phyloP scores from a whole-genome alignment of 2,888 invertebrate species.

The Cistogaster globosa region DNA sequence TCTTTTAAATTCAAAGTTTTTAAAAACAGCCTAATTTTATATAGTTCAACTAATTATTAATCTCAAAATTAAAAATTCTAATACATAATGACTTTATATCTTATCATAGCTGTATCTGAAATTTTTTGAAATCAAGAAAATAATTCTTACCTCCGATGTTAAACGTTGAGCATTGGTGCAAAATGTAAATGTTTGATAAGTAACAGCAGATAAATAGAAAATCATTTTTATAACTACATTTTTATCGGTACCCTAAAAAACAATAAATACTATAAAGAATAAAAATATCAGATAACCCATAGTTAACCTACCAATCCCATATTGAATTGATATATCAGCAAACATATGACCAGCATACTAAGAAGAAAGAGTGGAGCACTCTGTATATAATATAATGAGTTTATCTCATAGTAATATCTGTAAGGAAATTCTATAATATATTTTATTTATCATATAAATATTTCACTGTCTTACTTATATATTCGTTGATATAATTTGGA shows the following conservation, averaged over 20 bases:
- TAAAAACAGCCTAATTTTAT: too few species aligned
- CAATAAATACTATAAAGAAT: neutral
- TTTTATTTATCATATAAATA: neutral
- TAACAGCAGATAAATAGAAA: constrained; percentile 67
- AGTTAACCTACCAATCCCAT: constrained; percentile 74
- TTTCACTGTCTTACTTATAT: constrained; percentile 31
- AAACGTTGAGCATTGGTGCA: constrained; percentile 73
- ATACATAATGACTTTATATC: too few species aligned
- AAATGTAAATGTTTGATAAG: constrained; percentile 70
- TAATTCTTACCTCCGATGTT: constrained; percentile 67
- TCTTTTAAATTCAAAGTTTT: too few species aligned
- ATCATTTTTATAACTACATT: constrained; percentile 62
- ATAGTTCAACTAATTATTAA: too few species aligned
- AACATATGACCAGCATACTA: constrained; percentile 76
- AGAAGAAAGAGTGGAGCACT: constrained; percentile 75
- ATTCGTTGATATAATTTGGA: constrained; percentile 56
- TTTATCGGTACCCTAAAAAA: constrained; percentile 47
- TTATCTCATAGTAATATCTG: constrained; percentile 59
- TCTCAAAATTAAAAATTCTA: too few species aligned
- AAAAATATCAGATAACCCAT: neutral
- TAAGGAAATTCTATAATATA: neutral
- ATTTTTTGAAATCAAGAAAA: too few species aligned
- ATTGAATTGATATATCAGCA: constrained; percentile 76
- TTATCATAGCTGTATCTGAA: too few species aligned
- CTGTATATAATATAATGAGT: constrained; percentile 65